Base-by-base conservation (phyloP, 2,888 invertebrate genomes). In the Caenorhabditis sp. region DNA sequence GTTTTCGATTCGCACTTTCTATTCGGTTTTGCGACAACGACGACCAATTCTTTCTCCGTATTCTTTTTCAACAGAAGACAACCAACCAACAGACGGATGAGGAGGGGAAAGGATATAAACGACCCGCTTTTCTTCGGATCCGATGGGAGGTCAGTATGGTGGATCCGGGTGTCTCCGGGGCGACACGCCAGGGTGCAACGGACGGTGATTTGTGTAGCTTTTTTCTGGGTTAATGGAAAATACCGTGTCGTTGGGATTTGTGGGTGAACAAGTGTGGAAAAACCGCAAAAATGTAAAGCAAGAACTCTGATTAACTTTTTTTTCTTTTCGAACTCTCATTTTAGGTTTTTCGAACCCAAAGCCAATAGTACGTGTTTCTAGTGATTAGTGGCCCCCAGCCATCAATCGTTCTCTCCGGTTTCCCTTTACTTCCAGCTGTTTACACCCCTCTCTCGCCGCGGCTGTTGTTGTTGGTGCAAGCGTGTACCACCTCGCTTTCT, bases 1-100 rank as follows among this genome's bases (percentile, higher is more conserved):
- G 24, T 46, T 53, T 39, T 52, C 52, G 50, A 32, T 50, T 48
- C 48, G 58, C 56, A 68, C 68, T 68, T 68, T 68, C 68, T 22
- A 20, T 24, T n/a, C n/a, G 35, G 43, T 50, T 48, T 24, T 39
- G 56, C 46, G n/a, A 27, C 27, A 4, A 26, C 48, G 43, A 20
- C 50, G 5, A 4, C 30, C 35, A 3, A 13, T 13, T 35, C 35
- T 9, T 35, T 13, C 9, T n/a, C 45, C 24, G 24, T 26, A 22
- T 20, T 22, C 9, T 6, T 43, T 43, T 43, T 43, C 43, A 22
- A 46, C 43, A 45, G 22, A 22, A 20, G 26, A 46, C 26, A 26
- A 46, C 30, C 9, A 9, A 30, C 4, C 35, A 35, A 7, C 9
- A 9, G 35, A 46, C 46, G 46, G 26, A 46, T 46, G 46, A 13